phyloP scores from a whole-genome alignment of 2,797 vertebrate genomes.

The Rhodeus uyekii region DNA sequence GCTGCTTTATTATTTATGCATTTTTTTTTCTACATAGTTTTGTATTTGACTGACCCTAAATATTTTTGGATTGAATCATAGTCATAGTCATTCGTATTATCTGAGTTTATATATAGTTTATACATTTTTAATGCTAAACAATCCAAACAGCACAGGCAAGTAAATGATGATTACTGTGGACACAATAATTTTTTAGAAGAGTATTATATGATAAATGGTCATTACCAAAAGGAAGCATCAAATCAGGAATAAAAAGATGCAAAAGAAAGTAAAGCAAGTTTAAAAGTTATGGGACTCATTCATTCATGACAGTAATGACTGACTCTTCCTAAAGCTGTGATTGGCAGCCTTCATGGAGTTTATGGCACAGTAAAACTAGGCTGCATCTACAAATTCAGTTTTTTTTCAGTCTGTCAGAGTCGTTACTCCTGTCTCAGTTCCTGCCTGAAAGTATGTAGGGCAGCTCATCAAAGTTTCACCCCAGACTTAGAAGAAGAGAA shows the following conservation, averaged over 20 bases:
- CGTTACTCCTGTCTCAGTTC: not conserved
- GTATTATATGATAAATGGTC: not conserved
- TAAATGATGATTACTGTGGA: not conserved
- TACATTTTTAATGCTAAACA: not conserved
- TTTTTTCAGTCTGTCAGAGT: not conserved
- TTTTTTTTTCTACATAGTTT: not conserved
- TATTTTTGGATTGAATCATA: not conserved
- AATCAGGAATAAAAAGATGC: not conserved
- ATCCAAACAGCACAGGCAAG: not conserved
- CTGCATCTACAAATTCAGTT: constrained; percentile 8
- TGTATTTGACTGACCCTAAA: not conserved
- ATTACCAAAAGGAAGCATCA: not conserved
- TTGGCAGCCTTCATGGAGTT: constrained; percentile 26
- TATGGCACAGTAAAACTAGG: constrained; percentile 22
- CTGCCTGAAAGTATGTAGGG: constrained; percentile 24
- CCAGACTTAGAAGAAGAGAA: constrained; percentile 18
- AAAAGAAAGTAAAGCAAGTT: not conserved
- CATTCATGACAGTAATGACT: constrained; percentile 34
- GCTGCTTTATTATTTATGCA: not conserved
- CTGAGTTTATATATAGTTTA: not conserved
- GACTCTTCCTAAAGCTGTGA: constrained; percentile 39
- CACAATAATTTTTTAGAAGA: not conserved
- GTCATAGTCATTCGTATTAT: not conserved
- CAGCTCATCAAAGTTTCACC: constrained; percentile 43
- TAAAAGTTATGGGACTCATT: constrained; percentile 2